Conservation (phyloP, 2,113 vertebrate genomes). For the Junco hyemalis region DNA sequence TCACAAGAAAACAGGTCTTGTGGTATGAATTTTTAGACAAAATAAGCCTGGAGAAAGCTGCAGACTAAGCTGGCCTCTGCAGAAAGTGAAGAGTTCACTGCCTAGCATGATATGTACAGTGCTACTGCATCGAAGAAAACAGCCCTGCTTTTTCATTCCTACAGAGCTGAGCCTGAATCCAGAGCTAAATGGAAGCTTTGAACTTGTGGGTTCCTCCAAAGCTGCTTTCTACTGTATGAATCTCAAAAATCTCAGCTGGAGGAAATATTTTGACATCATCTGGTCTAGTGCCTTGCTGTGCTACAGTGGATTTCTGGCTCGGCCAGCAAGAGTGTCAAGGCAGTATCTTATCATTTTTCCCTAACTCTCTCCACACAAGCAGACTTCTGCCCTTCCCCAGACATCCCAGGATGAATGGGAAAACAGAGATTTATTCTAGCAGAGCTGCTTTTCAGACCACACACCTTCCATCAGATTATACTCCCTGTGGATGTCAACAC, state of each 20-base stretch:
- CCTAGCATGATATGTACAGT: not conserved
- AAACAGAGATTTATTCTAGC: not conserved
- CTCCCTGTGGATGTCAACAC: not conserved
- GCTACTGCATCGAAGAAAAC: not conserved
- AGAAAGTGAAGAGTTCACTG: not conserved
- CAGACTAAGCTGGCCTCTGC: not conserved
- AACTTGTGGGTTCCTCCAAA: not conserved
- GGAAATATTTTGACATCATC: not conserved
- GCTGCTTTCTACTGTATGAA: not conserved
- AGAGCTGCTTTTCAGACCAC: not conserved
- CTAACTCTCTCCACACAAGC: not conserved
- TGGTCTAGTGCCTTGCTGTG: not conserved
- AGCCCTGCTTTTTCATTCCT: not conserved
- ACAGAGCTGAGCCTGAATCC: not conserved
- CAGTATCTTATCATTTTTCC: not conserved
- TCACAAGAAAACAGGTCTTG: not conserved
- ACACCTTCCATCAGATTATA: not conserved
- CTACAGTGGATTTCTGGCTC: not conserved
- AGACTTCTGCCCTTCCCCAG: not conserved
- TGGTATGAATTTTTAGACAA: not conserved
- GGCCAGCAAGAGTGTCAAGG: not conserved
- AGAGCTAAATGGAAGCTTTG: not conserved
- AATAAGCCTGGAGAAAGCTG: not conserved
- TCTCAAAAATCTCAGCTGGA: not conserved
- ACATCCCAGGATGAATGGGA: not conserved